Percentiles rank a stretch among this genome's conserved stretches.
Conservation (phyloP, 2,797 vertebrate genomes). For the Glyptemys insculpta region DNA sequence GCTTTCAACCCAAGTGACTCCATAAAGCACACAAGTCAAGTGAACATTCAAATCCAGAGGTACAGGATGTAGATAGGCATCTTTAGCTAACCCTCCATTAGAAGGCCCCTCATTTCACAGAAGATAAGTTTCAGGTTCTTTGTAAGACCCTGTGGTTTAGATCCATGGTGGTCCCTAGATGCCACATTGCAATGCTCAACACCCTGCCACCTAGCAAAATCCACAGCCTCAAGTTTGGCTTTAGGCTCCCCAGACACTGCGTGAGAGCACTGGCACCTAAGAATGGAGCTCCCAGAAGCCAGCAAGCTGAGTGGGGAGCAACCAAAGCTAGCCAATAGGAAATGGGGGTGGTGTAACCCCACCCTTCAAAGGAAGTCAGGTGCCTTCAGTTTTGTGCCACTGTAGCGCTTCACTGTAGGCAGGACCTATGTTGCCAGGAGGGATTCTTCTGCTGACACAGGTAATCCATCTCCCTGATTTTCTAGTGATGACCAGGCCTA, state of each 20-base stretch:
- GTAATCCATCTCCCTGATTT: too few species aligned
- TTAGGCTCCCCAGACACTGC: not conserved
- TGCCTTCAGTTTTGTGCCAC: not conserved
- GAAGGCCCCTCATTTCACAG: not conserved
- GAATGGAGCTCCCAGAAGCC: not conserved
- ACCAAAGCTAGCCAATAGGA: not conserved
- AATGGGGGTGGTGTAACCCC: not conserved
- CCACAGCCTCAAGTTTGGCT: not conserved
- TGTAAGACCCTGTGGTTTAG: not conserved
- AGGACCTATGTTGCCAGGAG: not conserved
- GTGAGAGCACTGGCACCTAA: not conserved
- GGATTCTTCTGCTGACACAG: too few species aligned
- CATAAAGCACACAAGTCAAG: not conserved
- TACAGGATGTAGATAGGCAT: not conserved
- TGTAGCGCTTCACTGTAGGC: not conserved
- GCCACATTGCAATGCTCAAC: not conserved
- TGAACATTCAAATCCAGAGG: not conserved
- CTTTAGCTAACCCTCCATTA: not conserved
- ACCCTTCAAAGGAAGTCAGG: not conserved
- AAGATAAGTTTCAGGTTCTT: accelerated
- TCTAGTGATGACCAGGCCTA: too few species aligned
- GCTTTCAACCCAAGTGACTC: not conserved
- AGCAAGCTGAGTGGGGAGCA: not conserved
- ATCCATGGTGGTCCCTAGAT: not conserved
- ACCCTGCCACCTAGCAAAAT: not conserved